phyloP scores from a whole-genome alignment of 2,113 vertebrate species.

The Psephotus haematonotus region DNA sequence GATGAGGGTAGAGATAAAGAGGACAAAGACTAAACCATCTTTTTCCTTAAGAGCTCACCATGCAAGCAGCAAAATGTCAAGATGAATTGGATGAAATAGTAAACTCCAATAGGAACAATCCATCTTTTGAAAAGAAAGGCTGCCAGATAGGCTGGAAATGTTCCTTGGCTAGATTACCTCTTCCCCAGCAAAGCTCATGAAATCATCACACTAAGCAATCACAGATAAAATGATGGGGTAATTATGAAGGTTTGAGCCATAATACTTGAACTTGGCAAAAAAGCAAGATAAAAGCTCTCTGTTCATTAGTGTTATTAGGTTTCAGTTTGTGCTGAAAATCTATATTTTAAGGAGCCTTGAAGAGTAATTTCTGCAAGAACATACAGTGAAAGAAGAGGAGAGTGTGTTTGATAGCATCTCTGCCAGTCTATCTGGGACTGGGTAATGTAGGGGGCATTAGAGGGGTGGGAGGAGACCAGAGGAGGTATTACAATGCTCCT shows the following conservation, averaged over 20 bases:
- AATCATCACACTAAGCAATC: constrained; percentile 4
- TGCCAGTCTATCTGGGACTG: neutral
- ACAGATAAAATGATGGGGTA: constrained; percentile 36
- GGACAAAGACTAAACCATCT: neutral
- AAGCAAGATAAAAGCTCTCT: constrained; percentile 36
- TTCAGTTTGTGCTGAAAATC: constrained; percentile 34
- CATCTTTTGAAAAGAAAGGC: constrained; percentile 21
- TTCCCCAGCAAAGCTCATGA: constrained; percentile 39
- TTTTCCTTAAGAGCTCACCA: neutral
- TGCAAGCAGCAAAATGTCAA: constrained; percentile 10
- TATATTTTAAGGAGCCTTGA: constrained; percentile 35
- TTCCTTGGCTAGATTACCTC: constrained; percentile 18
- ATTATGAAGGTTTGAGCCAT: constrained; percentile 35
- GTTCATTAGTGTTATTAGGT: constrained; percentile 28
- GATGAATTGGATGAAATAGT: neutral
- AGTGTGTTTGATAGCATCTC: neutral
- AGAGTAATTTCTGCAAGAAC: neutral
- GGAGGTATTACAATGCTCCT: fast-evolving
- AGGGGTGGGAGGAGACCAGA: neutral
- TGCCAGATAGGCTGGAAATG: constrained; percentile 22
- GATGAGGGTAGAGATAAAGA: neutral
- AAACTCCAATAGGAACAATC: constrained; percentile 18
- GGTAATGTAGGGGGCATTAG: neutral
- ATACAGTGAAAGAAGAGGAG: neutral
- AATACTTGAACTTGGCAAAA: constrained; percentile 42